phyloP scores from a whole-genome alignment of 2,888 invertebrate genomes.

The Papilio protenor region DNA sequence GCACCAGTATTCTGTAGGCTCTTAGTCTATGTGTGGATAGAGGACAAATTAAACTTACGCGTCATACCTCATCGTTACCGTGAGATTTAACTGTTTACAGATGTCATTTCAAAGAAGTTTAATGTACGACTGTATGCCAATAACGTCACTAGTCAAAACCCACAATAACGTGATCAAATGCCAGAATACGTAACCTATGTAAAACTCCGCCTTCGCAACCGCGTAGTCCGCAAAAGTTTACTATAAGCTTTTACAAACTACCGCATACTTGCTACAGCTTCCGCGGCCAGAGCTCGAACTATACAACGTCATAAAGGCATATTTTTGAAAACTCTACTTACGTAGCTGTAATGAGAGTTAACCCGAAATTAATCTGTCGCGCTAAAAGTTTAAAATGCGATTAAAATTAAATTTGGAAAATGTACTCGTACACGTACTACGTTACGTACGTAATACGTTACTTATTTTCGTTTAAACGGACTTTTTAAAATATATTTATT shows the following conservation, averaged over 20 bases:
- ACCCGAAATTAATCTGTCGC: slow-evolving; percentile 4
- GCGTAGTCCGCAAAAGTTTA: slow-evolving; percentile 27
- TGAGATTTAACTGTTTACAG: too few relatives aligned
- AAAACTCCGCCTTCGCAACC: neutral
- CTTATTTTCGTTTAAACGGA: neutral
- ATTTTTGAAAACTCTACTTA: slow-evolving; percentile 32
- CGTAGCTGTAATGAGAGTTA: slow-evolving; percentile 14
- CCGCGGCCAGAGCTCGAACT: slow-evolving; percentile 20
- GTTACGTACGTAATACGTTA: neutral
- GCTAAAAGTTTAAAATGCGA: slow-evolving; percentile 12
- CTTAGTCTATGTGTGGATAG: too few relatives aligned
- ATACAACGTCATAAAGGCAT: slow-evolving; percentile 36
- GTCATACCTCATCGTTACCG: too few relatives aligned
- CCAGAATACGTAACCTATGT: neutral
- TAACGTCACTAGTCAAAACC: too few relatives aligned
- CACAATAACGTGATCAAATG: neutral
- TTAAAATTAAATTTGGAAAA: slow-evolving; percentile 14
- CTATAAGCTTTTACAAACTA: slow-evolving; percentile 38
- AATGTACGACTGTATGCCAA: neutral
- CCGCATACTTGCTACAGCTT: slow-evolving; percentile 41
- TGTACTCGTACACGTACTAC: neutral
- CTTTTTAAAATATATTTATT: too few relatives aligned
- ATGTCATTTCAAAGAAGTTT: too few relatives aligned
- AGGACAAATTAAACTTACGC: too few relatives aligned
- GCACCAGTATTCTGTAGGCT: too few relatives aligned